A percentile compares a stretch with the other conserved stretches of the same genome.
phyloP scores from a whole-genome alignment of 30 jellyfish, hydroid and myxozoan species.

The Turritopsis rubra region DNA sequence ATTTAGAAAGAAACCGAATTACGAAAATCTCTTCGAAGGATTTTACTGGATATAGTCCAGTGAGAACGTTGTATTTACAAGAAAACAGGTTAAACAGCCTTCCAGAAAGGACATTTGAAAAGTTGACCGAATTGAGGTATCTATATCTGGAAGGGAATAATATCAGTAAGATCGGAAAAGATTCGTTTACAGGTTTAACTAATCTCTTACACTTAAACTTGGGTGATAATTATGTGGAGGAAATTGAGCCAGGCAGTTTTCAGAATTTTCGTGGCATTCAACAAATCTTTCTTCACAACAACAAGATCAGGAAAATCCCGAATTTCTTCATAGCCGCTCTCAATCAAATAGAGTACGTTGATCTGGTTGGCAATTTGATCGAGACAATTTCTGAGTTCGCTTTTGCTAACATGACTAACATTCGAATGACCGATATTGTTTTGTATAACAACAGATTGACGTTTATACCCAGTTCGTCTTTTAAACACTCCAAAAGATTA shows the following conservation, averaged over 20 bases:
- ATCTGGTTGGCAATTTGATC: not conserved
- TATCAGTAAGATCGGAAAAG: not conserved
- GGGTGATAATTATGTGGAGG: not conserved
- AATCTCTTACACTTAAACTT: not conserved
- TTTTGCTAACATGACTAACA: constrained; percentile 3
- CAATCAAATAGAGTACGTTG: not conserved
- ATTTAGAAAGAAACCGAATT: constrained; percentile 2
- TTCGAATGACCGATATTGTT: not conserved
- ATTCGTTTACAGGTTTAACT: not conserved
- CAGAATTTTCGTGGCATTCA: not conserved
- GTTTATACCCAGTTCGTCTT: not conserved
- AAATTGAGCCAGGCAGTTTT: not conserved
- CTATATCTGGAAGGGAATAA: not conserved
- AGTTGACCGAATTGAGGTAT: not conserved
- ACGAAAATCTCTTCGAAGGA: not conserved
- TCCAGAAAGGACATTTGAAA: constrained; percentile 4
- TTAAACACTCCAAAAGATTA: not conserved
- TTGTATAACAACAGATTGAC: not conserved
- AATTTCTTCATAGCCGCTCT: not conserved
- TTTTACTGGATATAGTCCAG: not conserved
- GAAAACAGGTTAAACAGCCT: not conserved
- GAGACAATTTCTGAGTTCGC: not conserved
- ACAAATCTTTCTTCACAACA: constrained; percentile 2
- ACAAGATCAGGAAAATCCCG: not conserved
- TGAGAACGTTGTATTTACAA: not conserved